These are phyloP conservation scores for Pseudomugil tenellus DNA, from an alignment of 2,797 vertebrate species.

Conservation along the genomic window DNA sequence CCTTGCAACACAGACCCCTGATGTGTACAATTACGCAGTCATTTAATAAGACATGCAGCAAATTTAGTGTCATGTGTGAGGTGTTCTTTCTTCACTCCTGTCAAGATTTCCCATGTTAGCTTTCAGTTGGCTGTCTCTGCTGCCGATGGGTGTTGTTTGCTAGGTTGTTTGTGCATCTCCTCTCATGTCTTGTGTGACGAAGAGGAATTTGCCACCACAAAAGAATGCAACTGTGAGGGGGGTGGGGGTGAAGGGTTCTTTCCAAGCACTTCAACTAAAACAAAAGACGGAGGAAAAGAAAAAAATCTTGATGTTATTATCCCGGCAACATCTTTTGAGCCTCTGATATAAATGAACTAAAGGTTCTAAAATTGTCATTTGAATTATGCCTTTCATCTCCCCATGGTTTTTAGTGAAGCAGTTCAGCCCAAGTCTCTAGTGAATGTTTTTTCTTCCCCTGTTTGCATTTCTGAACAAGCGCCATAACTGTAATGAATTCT, in stretches of 20 bases:
- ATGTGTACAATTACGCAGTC: constrained; percentile 76
- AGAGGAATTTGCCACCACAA: constrained; percentile 73
- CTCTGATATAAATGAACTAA: constrained; percentile 83
- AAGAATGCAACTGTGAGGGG: constrained; percentile 74
- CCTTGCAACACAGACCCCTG: constrained; percentile 55
- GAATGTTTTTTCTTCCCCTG: constrained; percentile 75
- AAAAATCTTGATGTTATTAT: constrained; percentile 79
- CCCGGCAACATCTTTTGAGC: constrained; percentile 74
- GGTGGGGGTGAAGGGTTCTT: constrained; percentile 43
- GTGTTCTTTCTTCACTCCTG: constrained; percentile 63
- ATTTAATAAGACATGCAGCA: constrained; percentile 73
- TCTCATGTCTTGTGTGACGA: constrained; percentile 70
- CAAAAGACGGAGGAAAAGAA: constrained; percentile 68
- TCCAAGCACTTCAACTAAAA: constrained; percentile 74
- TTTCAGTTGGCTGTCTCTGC: constrained; percentile 72
- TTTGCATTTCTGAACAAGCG: constrained; percentile 85
- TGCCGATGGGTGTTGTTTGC: constrained; percentile 72
- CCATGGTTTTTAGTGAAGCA: constrained; percentile 82
- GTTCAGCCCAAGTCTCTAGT: constrained; percentile 79
- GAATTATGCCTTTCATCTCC: constrained; percentile 86
- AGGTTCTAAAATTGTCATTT: constrained; percentile 86
- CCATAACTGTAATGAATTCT: constrained; percentile 85
- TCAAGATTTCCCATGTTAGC: constrained; percentile 76
- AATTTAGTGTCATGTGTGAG: constrained; percentile 67
- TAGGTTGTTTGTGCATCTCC: constrained; percentile 77